Percentiles rank a stretch among this genome's conserved stretches.
Evolutionary conservation across 2,888 invertebrate species (phyloP).

Genomic region (Parapristionchus giblindavisi): DNA sequence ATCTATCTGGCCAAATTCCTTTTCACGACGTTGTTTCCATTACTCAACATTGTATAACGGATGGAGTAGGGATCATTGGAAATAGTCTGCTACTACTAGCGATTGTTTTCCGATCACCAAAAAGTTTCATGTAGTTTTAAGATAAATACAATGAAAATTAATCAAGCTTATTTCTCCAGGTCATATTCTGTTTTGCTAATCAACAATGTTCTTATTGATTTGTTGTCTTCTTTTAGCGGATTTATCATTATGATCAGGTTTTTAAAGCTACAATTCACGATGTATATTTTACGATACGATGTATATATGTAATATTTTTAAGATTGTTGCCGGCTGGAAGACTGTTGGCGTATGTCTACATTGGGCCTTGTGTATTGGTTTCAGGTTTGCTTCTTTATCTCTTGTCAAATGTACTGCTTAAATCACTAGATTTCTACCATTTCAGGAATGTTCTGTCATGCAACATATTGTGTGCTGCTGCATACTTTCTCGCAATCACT

Average conservation of each 20-base stretch:
- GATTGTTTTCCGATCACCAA: neutral
- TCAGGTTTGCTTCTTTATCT: too few relatives aligned
- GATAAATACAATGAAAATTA: too few relatives aligned
- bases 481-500: too few relatives aligned
- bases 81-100: neutral
- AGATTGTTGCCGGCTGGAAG: neutral
- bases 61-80: neutral
- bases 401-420: too few relatives aligned
- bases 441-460: too few relatives aligned
- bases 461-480: too few relatives aligned
- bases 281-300: too few relatives aligned
- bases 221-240: neutral
- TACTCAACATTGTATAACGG: constrained; percentile 1
- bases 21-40: too few relatives aligned
- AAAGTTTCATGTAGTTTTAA: neutral
- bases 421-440: too few relatives aligned
- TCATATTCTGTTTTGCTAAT: neutral
- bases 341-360: neutral
- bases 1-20: too few relatives aligned
- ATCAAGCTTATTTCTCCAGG: neutral
- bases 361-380: neutral
- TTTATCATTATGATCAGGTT: neutral
- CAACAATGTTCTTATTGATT: neutral
- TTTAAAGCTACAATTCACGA: too few relatives aligned
- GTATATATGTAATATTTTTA: too few relatives aligned